These are phyloP conservation scores for Heliconius congener DNA, from an alignment of 1,140 invertebrate species.

Conservation along the genomic window DNA sequence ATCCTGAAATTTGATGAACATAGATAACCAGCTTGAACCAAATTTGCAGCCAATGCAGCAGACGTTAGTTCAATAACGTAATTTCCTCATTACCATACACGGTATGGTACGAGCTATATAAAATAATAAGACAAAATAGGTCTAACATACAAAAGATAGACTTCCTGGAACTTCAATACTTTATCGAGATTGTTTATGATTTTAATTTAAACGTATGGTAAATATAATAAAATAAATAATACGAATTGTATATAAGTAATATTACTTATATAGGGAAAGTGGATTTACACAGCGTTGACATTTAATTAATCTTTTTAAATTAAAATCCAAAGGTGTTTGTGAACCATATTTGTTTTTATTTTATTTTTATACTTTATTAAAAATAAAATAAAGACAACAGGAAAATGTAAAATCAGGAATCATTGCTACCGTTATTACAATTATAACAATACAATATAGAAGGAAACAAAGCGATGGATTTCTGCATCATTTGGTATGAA, in stretches of 20 bases:
- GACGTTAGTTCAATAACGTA: background rate
- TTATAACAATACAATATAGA: background rate
- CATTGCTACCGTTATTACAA: background rate
- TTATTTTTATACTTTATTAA: too few species aligned
- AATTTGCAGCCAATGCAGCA: background rate
- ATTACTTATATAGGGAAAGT: too few species aligned
- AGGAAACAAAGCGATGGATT: constrained; percentile 34
- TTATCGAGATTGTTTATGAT: too few species aligned
- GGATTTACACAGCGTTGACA: too few species aligned
- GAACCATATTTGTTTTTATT: too few species aligned
- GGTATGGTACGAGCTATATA: background rate
- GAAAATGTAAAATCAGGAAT: background rate
- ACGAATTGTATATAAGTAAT: too few species aligned
- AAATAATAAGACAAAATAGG: too few species aligned
- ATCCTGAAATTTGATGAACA: background rate
- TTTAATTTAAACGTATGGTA: too few species aligned
- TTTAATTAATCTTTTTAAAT: too few species aligned
- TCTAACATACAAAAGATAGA: background rate
- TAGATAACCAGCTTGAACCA: background rate
- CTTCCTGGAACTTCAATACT: background rate
- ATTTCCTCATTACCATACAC: background rate
- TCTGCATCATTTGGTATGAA: constrained; percentile 31
- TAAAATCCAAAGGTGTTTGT: too few species aligned
- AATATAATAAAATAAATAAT: too few species aligned
- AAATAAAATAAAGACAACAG: background rate